Base-by-base conservation (phyloP, 2,113 vertebrate species). In the Podiceps cristatus region DNA sequence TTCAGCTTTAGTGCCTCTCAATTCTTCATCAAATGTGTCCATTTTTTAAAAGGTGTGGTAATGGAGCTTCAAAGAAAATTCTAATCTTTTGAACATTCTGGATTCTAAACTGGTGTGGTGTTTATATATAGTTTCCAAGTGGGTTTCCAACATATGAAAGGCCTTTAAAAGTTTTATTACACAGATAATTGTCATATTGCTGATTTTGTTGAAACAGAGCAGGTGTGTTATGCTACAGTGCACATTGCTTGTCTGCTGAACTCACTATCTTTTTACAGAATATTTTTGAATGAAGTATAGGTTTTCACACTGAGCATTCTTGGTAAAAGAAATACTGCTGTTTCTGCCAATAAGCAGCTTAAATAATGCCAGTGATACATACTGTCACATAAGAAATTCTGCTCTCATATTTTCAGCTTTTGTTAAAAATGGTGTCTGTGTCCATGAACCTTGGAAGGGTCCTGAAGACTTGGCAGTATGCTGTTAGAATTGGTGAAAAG, bases 191-290 rank as follows among this genome's bases (percentile, higher is more conserved):
- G 98, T 28, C 98, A 98, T 35, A 98, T 99, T 67, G 99, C 98
- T 92, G 98, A 98, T 97, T 99, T 99, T 97, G 98, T 99, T 77
- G 99, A 99, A 97, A 99, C 98, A 7, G 98, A 99, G 79, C 98
- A 98, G 98, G 98, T 99, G 95, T 29, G 18, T 24, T 64, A 6
- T 76, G 27, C 68, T 72, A 12, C 69, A 12, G 44, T 28, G 35
- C 74, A 3, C 33, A 7, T 63, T 58, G 37, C 49, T 80, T 82
- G 44, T 6, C 69, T 92, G 58, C 31, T 71, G 35, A n/a, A 12
- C 40, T 69, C 5, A 9, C 9, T 45, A 7, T 52, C 42, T 47
- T 84, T 90, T 66, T 40, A 59, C 19, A 60, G 77, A 16, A 4
- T 81, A 19, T 27, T 72, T 87, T 74, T 67, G 2, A 88, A 18